These are phyloP conservation scores for Helicolenus hilgendorfi DNA, from an alignment of 2,797 vertebrate species.

Conservation along the genomic window DNA sequence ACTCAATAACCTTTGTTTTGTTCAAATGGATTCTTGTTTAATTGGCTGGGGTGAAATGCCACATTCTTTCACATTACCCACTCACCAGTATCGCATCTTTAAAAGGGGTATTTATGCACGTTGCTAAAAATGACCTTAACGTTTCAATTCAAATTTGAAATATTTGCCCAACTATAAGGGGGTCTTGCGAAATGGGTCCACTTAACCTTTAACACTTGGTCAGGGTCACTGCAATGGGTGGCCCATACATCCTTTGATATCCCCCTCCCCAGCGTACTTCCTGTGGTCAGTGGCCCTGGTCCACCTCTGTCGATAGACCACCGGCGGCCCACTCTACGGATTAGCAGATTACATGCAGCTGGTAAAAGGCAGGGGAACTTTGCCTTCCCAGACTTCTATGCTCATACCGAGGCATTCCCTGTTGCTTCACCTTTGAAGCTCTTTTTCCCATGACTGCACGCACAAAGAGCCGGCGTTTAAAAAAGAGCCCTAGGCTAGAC, in stretches of 20 bases:
- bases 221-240: slow-evolving; percentile 69
- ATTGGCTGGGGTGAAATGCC: slow-evolving; percentile 54
- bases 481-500: slow-evolving; percentile 70
- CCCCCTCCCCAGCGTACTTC: slow-evolving; percentile 63
- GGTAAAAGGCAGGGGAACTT: slow-evolving; percentile 75
- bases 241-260: slow-evolving; percentile 43
- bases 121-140: slow-evolving; percentile 33
- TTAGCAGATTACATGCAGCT: slow-evolving; percentile 88
- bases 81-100: neutral
- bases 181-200: slow-evolving; percentile 64
- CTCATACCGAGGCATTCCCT: slow-evolving; percentile 66
- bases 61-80: slow-evolving; percentile 45
- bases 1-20: slow-evolving; percentile 64
- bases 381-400: slow-evolving; percentile 64
- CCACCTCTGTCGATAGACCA: slow-evolving; percentile 78
- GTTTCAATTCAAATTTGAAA: slow-evolving; percentile 36
- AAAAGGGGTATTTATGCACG: neutral
- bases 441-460: slow-evolving; percentile 85
- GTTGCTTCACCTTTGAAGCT: slow-evolving; percentile 84
- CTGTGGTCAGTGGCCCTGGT: slow-evolving; percentile 76
- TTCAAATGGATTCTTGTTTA: slow-evolving; percentile 58
- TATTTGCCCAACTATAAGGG: slow-evolving; percentile 47
- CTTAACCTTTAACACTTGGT: slow-evolving; percentile 84
- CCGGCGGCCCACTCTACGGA: slow-evolving; percentile 67
- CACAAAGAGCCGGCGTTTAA: slow-evolving; percentile 80